Conservation (phyloP, 2,113 vertebrate species). For the Smithornis capensis region DNA sequence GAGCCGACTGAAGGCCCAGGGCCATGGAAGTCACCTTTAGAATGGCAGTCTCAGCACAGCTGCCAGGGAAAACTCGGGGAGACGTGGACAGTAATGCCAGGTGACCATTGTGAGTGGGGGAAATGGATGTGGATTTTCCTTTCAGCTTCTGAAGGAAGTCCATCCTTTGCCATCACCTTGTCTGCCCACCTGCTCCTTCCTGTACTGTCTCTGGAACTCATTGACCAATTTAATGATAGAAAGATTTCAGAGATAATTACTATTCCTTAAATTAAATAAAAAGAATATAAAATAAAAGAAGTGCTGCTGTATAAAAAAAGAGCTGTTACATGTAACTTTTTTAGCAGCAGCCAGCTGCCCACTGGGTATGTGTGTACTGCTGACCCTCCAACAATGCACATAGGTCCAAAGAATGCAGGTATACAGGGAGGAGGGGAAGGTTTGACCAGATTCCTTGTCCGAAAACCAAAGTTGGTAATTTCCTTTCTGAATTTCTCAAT, state of each 20-base stretch:
- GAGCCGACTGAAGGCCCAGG: not conserved
- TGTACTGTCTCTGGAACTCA: not conserved
- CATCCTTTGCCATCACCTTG: not conserved
- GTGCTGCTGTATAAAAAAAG: not conserved
- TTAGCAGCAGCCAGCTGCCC: not conserved
- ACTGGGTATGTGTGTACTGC: not conserved
- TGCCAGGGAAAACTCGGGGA: fast-evolving
- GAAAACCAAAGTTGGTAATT: not conserved
- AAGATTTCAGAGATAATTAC: not conserved
- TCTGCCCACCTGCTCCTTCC: not conserved
- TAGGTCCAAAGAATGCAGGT: not conserved
- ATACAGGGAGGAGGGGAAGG: fast-evolving
- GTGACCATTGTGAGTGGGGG: fast-evolving
- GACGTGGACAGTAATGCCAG: fast-evolving
- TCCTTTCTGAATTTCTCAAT: not conserved
- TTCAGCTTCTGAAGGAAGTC: not conserved
- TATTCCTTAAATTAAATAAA: not conserved
- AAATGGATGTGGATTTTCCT: not conserved
- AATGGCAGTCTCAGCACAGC: not conserved
- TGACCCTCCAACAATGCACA: not conserved
- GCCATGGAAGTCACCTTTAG: not conserved
- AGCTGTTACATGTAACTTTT: not conserved
- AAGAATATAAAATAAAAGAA: not conserved
- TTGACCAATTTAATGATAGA: not conserved
- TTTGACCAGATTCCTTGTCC: not conserved